Percentiles rank a stretch among this genome's conserved stretches.
phyloP scores from a whole-genome alignment of 2,888 invertebrate species.

The Linyphia triangularis region DNA sequence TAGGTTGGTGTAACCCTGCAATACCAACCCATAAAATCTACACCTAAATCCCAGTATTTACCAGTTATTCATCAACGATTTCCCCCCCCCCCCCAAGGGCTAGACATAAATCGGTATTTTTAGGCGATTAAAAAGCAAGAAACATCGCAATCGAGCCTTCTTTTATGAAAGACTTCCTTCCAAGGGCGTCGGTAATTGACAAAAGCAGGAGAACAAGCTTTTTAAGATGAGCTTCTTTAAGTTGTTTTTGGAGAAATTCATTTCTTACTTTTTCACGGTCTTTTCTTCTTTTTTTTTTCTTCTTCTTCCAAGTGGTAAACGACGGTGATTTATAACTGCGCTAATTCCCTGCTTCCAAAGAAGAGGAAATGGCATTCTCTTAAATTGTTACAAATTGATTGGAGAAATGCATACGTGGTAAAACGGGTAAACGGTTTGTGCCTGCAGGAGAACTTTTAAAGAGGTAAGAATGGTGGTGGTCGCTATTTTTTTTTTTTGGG shows the following conservation, averaged over 20 bases:
- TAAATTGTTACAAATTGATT: constrained; percentile 56
- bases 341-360: neutral
- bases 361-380: neutral
- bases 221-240: neutral
- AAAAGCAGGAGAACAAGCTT: neutral
- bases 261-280: neutral
- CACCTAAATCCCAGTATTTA: neutral
- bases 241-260: constrained; percentile 16
- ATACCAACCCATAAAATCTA: no score
- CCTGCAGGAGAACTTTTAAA: neutral
- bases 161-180: neutral
- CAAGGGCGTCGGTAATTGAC: constrained; percentile 24
- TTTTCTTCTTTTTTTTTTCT: neutral
- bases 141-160: neutral
- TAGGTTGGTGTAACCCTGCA: no score
- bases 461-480: neutral
- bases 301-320: neutral
- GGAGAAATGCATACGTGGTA: constrained; percentile 1
- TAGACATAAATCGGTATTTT: neutral
- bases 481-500: neutral
- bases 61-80: neutral
- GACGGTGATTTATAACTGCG: constrained; percentile 30
- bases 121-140: neutral
- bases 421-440: constrained; percentile 19
- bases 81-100: no score